Evolutionary conservation across 2,113 vertebrate species (phyloP).

Genomic region (Ceyx margarethae): DNA sequence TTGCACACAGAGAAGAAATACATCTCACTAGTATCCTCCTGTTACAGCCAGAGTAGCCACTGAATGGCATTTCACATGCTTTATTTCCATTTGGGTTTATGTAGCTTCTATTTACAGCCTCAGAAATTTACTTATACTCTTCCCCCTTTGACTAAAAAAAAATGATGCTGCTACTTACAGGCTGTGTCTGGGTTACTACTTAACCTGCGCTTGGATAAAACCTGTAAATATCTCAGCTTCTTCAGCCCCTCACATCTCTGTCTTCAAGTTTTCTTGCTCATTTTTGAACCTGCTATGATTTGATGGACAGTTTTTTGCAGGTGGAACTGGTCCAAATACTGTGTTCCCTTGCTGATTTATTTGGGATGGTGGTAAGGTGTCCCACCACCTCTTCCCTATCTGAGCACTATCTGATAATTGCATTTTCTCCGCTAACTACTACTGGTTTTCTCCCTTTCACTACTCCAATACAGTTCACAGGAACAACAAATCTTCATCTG

Average conservation of each 20-base stretch:
- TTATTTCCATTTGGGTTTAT: slow-evolving; percentile 9
- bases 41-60: background rate
- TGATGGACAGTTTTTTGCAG: background rate
- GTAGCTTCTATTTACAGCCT: background rate
- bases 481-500: background rate
- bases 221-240: background rate
- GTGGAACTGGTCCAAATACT: fast-evolving
- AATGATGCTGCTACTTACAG: background rate
- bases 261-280: background rate
- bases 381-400: background rate
- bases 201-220: background rate
- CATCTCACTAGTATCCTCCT: background rate
- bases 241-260: background rate
- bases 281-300: background rate
- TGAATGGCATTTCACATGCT: background rate
- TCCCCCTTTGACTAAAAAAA: background rate
- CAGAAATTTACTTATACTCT: background rate
- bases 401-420: background rate
- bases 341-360: background rate
- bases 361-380: background rate
- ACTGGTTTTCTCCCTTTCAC: background rate
- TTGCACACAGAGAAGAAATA: background rate
- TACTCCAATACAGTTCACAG: background rate
- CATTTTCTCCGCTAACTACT: background rate
- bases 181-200: background rate